phyloP scores from a whole-genome alignment of 2,797 vertebrate species.

The Periophthalmus magnuspinnatus region DNA sequence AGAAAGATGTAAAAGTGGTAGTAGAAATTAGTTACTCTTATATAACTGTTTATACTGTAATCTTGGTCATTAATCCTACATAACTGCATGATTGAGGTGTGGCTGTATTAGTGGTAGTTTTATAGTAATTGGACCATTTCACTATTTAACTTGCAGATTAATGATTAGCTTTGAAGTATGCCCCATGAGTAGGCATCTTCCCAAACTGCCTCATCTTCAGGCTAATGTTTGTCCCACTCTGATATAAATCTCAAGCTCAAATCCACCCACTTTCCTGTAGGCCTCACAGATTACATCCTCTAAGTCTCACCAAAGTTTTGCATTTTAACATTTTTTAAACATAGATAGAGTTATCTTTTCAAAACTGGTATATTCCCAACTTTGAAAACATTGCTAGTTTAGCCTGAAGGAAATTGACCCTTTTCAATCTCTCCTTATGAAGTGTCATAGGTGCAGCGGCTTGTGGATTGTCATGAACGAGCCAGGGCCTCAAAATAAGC shows the following conservation, averaged over 20 bases:
- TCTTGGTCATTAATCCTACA: not conserved
- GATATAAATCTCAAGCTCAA: slow-evolving; percentile 45
- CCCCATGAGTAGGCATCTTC: slow-evolving; percentile 20
- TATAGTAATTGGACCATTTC: not conserved
- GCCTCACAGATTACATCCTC: slow-evolving; percentile 56
- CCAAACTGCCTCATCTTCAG: slow-evolving; percentile 29
- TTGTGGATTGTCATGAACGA: slow-evolving; percentile 35
- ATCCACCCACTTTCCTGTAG: slow-evolving; percentile 43
- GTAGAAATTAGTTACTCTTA: not conserved
- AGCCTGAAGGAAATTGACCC: slow-evolving; percentile 55
- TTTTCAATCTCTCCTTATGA: slow-evolving; percentile 51
- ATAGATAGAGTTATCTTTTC: slow-evolving; percentile 56
- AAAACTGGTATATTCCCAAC: slow-evolving; percentile 51
- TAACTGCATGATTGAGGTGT: not conserved
- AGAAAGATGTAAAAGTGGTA: not conserved
- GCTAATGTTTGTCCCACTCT: slow-evolving; percentile 32
- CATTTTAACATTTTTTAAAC: slow-evolving; percentile 59
- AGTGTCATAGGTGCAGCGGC: slow-evolving; percentile 38
- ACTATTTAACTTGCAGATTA: not conserved
- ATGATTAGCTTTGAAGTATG: slow-evolving; percentile 8
- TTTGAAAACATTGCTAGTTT: slow-evolving; percentile 50
- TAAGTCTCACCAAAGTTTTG: slow-evolving; percentile 30
- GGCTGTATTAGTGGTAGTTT: not conserved
- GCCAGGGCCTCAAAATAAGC: slow-evolving; percentile 42
- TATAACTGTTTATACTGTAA: not conserved